Evolutionary conservation across 2,113 vertebrate species (phyloP), one percentile per base, ranked within the genome.

Genomic region (Zootoca vivipara): DNA sequence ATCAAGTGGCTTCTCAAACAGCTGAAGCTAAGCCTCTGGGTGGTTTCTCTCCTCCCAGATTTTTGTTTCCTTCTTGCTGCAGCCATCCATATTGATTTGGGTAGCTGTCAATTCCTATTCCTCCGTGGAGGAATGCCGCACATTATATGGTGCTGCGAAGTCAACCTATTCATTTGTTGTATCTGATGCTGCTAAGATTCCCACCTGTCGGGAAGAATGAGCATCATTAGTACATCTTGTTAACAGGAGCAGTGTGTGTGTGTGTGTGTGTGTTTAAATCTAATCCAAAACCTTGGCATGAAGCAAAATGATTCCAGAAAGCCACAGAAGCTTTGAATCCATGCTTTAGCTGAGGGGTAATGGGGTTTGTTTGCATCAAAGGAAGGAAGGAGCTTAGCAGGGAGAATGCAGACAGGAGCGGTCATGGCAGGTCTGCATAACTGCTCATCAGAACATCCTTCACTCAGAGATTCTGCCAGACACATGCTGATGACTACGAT

Each of bases 1-100:
- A 90, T 87, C n/a, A 35, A 84, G 72, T n/a, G 82, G 79, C 80
- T 91, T 89, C 87, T 58, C 62, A 75, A 90, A 70, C 42, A 40
- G 67, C 75, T 64, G 88, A 86, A 90, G 40, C 15, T 89, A 85
- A 90, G 86, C 89, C 52, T 84, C 85, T 5, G 3, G 15, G 10
- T 88, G 56, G 38, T 82, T 89, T 81, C 85, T 83, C 4, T 73
- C 78, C 24, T 26, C 70, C 78, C 3, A 52, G 28, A 78, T 13
- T 78, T 85, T n/a, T 16, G 1, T 1, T 67, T 77, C 38, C 85
- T 88, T 78, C 74, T 84, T 42, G 69, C 56, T 85, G 38, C 82
- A 90, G 16, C 67, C 77, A 69, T 87, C 83, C 79, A 73, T 89
- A 77, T 78, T 52, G 80, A 89, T 91, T 93, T 91, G 85, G 83